Base-by-base conservation (phyloP, 2,797 vertebrate genomes). In the Cuculus canorus region DNA sequence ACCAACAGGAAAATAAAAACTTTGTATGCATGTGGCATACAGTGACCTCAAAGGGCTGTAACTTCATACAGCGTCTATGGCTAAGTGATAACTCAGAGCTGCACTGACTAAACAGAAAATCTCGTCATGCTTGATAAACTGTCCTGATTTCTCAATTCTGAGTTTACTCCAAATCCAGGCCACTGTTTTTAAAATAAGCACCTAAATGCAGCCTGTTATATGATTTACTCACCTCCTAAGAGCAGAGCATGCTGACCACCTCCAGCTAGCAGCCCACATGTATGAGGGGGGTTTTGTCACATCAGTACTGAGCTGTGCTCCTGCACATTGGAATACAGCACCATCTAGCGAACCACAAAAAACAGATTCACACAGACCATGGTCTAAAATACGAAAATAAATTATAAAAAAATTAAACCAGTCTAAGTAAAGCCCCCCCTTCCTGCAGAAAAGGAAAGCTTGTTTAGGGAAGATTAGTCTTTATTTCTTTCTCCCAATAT, bases 331-430 rank as follows among this genome's bases (percentile, higher is more conserved):
- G 73, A 91, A 85, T 86, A 89, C 52, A 95, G 94, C 96, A 90
- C 97, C 97, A 97, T 66, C 97, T 97, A 95, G 97, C 24, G 97
- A 97, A 14, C 5, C 73, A 33, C 24, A 19, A 18, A 43, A 61
- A 41, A 1, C 3, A 2, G 9, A 3, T 5, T 28, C 13, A 5
- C 16, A 7, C 23, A 25, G 18, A 17, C 9, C 5, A 7, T 0
- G 0, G 2, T 2, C 19, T 18, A 4, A 83, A 70, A 50, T 32
- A 3, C 2, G 3, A 5, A 10, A 22, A 13, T 13, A 72, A 50
- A 30, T 10, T 9, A 27, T 2, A 76, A 53, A 64, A 21, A 8
- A 21, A 19, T 59, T 0, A 43, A 56, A 3, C 5, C 41, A 9
- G 33, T 7, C 8, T 8, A 37, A 50, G 8, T 8, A 71, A 41